Base-by-base conservation (phyloP, 2,797 vertebrate species). In the Xyrichtys novacula region DNA sequence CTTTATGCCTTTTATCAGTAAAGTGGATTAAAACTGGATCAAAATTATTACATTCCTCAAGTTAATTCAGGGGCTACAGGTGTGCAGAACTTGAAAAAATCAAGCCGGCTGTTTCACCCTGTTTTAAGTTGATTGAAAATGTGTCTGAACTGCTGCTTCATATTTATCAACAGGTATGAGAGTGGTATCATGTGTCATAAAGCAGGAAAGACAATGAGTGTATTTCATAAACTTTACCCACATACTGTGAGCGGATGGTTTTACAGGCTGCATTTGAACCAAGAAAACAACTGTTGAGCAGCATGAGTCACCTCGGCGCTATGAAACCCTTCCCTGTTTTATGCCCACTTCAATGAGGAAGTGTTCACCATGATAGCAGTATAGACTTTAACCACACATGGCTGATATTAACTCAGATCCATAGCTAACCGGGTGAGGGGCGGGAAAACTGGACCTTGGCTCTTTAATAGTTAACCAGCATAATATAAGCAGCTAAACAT, bases 391-490 rank as follows among this genome's bases (percentile, higher is more conserved):
- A 66, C 63, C 65, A 29, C 7, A 8, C 8, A 28, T 17, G 15
- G 57, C 40, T 60, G 15, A 23, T 43, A 32, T 23, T 20, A 46
- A 40, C 42, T 57, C 1, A 34, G 39, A 39, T 7, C 16, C 4
- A 14, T 31, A 42, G 34, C 42, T n/a, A 42, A 26, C 15, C 42
- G 16, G 66, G 28, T 48, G 7, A 58, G 0, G 6, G 38, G 54
- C 55, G 26, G 59, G 52, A 48, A 71, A 59, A 16, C 53, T 66
- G 59, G 72, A 83, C 86, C 69, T 69, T 80, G 80, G 48, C 60
- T 81, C 54, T 65, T 7, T 67, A 83, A 83, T 86, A 52, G 76
- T 80, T 89, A 87, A 89, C 89, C 38, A 69, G 55, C 23, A 66
- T 28, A 34, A 54, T 31, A 46, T 28, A 36, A 19, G 34, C 23